A percentile compares a stretch with the other conserved stretches of the same genome.
These are phyloP conservation scores for Anolis apletophallus DNA, from an alignment of 2,797 vertebrate genomes.

Conservation along the genomic window DNA sequence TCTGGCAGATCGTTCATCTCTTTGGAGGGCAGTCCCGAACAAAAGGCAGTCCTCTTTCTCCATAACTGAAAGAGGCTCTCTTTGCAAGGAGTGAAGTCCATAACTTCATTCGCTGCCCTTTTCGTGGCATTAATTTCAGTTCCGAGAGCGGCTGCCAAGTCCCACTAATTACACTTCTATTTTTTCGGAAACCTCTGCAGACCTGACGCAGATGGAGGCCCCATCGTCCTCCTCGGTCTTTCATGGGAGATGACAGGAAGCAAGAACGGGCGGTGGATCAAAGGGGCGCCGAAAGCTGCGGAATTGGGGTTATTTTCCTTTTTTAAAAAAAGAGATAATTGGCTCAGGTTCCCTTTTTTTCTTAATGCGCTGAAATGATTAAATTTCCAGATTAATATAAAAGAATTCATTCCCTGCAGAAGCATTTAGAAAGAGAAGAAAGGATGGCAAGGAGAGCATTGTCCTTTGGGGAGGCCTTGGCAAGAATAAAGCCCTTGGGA, in stretches of 20 bases:
- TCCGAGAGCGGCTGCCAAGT: background rate
- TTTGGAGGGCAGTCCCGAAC: too few relatives aligned
- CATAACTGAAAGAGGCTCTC: too few relatives aligned
- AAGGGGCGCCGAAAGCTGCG: background rate
- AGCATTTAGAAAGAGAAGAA: background rate
- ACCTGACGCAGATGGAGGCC: background rate
- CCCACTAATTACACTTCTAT: slow-evolving; percentile 5
- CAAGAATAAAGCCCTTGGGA: too few relatives aligned
- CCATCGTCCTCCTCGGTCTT: background rate
- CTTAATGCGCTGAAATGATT: background rate
- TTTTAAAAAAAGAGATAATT: background rate
- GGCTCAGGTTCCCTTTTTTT: background rate
- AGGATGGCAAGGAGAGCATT: too few relatives aligned
- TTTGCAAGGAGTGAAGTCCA: background rate
- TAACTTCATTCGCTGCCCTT: background rate
- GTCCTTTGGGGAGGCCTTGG: too few relatives aligned
- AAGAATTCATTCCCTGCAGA: background rate
- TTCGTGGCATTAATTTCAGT: background rate
- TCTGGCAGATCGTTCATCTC: too few relatives aligned
- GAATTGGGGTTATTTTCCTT: background rate
- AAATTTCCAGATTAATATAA: background rate
- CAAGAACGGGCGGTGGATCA: background rate
- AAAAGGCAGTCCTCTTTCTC: too few relatives aligned
- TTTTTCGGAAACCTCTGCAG: background rate
- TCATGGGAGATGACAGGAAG: background rate